Percentiles rank a stretch among this genome's conserved stretches.
phyloP scores from a whole-genome alignment of 1,140 invertebrate species.

The Wasmannia auropunctata region DNA sequence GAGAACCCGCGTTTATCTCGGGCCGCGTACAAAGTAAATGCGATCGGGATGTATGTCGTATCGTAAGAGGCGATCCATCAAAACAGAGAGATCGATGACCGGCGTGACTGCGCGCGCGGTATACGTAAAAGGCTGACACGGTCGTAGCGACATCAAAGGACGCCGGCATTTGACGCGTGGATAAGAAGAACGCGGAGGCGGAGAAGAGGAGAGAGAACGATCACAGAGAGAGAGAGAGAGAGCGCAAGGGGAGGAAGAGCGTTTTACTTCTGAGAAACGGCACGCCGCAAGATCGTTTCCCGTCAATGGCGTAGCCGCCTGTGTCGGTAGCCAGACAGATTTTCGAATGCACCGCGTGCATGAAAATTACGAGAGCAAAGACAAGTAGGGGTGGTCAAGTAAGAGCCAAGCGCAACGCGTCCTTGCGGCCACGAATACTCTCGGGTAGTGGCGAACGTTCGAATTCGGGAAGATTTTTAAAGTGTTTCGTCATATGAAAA shows the following conservation, averaged over 20 bases:
- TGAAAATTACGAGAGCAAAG: neutral
- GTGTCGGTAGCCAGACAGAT: neutral
- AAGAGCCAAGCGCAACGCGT: neutral
- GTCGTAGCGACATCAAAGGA: constrained; percentile 61
- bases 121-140: constrained; percentile 33
- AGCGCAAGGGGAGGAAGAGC: constrained; percentile 45
- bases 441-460: neutral
- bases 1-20: neutral
- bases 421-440: neutral
- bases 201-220: constrained; percentile 47
- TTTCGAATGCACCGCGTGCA: neutral
- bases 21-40: neutral
- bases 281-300: constrained; percentile 57
- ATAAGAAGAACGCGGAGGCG: constrained; percentile 41
- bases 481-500: neutral
- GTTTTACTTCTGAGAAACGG: constrained; percentile 70
- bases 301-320: constrained; percentile 69
- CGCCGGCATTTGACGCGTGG: constrained; percentile 57
- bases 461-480: neutral
- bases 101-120: neutral
- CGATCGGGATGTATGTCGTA: neutral
- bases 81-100: constrained; percentile 17
- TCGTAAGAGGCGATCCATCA: neutral
- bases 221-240: constrained; percentile 18
- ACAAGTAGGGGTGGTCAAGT: neutral